A percentile compares a stretch with the other conserved stretches of the same genome.
phyloP scores from a whole-genome alignment of 2,888 invertebrate species.

The Herminia tarsipennalis region DNA sequence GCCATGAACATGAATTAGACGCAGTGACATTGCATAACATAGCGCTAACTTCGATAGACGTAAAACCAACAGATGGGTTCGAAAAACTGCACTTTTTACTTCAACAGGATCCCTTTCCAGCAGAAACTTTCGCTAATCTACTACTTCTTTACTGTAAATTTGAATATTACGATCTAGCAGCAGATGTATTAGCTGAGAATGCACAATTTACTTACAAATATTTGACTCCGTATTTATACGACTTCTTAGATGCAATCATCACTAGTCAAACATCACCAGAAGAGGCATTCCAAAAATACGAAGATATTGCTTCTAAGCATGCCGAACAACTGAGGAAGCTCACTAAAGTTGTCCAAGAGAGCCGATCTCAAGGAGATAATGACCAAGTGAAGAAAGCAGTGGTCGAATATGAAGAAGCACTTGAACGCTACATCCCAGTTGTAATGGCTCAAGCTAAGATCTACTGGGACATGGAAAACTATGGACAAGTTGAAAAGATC shows the following conservation, averaged over 20 bases:
- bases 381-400: conserved; percentile 95
- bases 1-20: conserved; percentile 98
- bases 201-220: conserved; percentile 98
- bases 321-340: conserved; percentile 95
- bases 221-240: conserved; percentile 96
- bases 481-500: conserved; percentile 97
- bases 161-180: conserved; percentile 98
- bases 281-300: conserved; percentile 97
- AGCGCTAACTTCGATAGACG: conserved; percentile 95
- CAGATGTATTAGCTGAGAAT: conserved; percentile 98
- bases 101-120: conserved; percentile 98
- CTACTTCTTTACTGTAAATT: conserved; percentile 98
- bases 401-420: conserved; percentile 95
- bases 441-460: conserved; percentile 99
- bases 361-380: conserved; percentile 94
- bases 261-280: conserved; percentile 98
- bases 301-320: conserved; percentile 96
- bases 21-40: conserved; percentile 99
- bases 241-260: conserved; percentile 98
- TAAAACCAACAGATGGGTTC: conserved; percentile 96
- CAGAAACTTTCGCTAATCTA: conserved; percentile 98
- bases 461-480: conserved; percentile 98
- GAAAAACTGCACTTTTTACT: conserved; percentile 94
- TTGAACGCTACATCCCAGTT: conserved; percentile 97
- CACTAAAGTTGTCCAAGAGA: conserved; percentile 97